Conservation (phyloP, 1,140 invertebrate species). For the Nasonia longicornis region DNA sequence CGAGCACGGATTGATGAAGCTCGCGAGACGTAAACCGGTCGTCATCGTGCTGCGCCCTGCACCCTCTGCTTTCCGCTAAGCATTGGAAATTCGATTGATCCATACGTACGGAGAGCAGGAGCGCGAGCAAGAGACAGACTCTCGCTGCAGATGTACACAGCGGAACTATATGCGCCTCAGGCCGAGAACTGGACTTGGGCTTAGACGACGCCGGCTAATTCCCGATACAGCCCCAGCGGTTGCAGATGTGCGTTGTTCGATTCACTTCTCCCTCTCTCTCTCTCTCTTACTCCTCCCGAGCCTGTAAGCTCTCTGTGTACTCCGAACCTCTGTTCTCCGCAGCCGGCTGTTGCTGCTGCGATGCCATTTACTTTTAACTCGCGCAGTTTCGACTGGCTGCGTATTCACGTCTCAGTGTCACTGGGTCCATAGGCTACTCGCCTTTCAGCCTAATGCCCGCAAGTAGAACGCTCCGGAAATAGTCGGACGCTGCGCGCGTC, state of each 20-base stretch:
- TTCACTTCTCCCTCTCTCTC: neutral
- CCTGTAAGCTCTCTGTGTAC: neutral
- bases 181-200: neutral
- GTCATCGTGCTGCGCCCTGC: neutral
- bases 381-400: neutral
- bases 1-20: slow-evolving; percentile 26
- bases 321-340: neutral
- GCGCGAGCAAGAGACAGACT: neutral
- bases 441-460: too few relatives aligned
- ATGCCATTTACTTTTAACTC: neutral
- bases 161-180: neutral
- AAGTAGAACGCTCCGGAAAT: neutral
- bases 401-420: neutral
- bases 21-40: slow-evolving; percentile 4
- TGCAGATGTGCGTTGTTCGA: slow-evolving; percentile 1
- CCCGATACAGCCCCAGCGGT: neutral
- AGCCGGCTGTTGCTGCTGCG: neutral
- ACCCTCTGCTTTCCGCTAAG: neutral
- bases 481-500: neutral
- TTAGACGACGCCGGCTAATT: slow-evolving; percentile 2
- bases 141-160: neutral
- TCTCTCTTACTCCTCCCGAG: neutral
- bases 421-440: too few relatives aligned
- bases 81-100: slow-evolving; percentile 38
- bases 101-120: neutral